phyloP scores from a whole-genome alignment of 2,888 invertebrate species.

The Patella caerulea region DNA sequence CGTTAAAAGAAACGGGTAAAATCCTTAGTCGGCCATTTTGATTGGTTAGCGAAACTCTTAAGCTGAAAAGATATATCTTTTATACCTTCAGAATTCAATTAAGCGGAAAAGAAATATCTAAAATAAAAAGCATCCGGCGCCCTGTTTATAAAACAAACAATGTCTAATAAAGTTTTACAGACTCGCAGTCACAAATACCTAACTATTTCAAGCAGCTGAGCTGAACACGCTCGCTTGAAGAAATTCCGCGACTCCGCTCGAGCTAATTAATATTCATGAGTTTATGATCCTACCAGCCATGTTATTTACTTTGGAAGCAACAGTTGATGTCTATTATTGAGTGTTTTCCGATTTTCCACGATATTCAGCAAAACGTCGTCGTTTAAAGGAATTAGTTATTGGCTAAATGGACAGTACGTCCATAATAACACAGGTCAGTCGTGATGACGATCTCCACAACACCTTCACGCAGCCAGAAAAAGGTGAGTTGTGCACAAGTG shows the following conservation, averaged over 20 bases:
- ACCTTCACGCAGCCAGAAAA: constrained; percentile 88
- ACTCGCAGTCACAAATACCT: no score
- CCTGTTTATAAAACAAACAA: no score
- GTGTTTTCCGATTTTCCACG: constrained; percentile 32
- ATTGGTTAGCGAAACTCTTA: no score
- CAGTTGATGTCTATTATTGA: constrained; percentile 34
- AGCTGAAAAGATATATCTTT: no score
- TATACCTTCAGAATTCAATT: no score
- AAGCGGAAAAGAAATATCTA: no score
- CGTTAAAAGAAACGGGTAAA: no score
- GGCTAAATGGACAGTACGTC: constrained; percentile 90
- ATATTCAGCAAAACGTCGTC: constrained; percentile 44
- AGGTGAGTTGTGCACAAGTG: constrained; percentile 78
- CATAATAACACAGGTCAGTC: constrained; percentile 98
- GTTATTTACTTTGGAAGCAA: constrained; percentile 49
- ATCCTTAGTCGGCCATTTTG: no score
- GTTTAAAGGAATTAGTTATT: constrained; percentile 41
- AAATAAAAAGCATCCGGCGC: no score
- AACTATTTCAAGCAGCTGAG: no score
- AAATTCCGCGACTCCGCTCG: constrained; percentile 10
- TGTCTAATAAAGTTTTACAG: no score
- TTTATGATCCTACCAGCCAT: constrained; percentile 43
- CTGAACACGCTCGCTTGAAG: no score
- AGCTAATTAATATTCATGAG: constrained; percentile 62
- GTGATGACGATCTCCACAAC: constrained; percentile 96